These are phyloP conservation scores for Diarsia rubi DNA, from an alignment of 2,888 invertebrate species.

Conservation along the genomic window DNA sequence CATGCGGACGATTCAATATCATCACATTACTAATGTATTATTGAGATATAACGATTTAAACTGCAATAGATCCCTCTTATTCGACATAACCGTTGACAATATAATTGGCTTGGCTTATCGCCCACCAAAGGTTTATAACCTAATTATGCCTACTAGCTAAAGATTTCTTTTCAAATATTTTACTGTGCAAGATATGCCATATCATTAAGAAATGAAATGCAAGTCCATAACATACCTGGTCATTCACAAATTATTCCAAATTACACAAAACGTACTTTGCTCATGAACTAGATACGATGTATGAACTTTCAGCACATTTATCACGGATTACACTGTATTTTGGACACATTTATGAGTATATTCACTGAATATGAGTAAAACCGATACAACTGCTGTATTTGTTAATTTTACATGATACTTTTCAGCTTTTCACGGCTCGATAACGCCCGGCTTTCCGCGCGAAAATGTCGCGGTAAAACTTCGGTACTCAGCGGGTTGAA, in stretches of 20 bases:
- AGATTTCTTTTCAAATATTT: slow-evolving; percentile 60
- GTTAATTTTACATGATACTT: slow-evolving; percentile 79
- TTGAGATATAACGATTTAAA: slow-evolving; percentile 69
- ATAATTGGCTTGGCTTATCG: slow-evolving; percentile 88
- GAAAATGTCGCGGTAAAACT: slow-evolving; percentile 91
- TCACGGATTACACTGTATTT: slow-evolving; percentile 71
- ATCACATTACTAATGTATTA: slow-evolving; percentile 71
- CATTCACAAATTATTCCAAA: slow-evolving; percentile 88
- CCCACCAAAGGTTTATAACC: slow-evolving; percentile 88
- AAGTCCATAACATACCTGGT: slow-evolving; percentile 83
- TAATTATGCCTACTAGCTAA: slow-evolving; percentile 79
- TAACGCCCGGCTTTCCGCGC: slow-evolving; percentile 91
- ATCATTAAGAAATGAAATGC: slow-evolving; percentile 70
- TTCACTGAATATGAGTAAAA: slow-evolving; percentile 75
- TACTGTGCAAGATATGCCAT: slow-evolving; percentile 60
- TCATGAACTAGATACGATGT: slow-evolving; percentile 77
- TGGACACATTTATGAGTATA: slow-evolving; percentile 70
- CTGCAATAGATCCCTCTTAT: slow-evolving; percentile 69
- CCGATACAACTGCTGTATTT: slow-evolving; percentile 72
- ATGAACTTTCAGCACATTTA: slow-evolving; percentile 73
- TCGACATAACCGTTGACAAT: slow-evolving; percentile 78
- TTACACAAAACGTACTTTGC: slow-evolving; percentile 81
- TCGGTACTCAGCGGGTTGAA: slow-evolving; percentile 78
- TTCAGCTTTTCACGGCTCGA: slow-evolving; percentile 89
- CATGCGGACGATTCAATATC: slow-evolving; percentile 75